Evolutionary conservation across 1,140 invertebrate species (phyloP).

Genomic region (Eubasilissa regina): DNA sequence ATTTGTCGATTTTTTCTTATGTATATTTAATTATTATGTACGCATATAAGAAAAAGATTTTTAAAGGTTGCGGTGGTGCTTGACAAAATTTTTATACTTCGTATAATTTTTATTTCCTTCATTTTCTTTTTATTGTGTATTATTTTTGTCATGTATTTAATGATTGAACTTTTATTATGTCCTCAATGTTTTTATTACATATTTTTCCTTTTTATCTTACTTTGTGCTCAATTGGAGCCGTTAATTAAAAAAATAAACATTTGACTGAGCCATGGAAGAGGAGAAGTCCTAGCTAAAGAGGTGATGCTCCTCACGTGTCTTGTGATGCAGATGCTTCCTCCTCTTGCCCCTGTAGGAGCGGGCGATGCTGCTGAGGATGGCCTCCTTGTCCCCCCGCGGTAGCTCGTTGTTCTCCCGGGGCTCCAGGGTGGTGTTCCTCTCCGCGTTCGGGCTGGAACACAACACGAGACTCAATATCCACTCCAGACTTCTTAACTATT

Average conservation of each 20-base stretch:
- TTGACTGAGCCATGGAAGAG: too few species aligned
- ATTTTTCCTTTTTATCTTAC: background rate
- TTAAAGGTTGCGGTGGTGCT: too few species aligned
- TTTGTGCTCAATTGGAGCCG: background rate
- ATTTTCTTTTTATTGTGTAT: background rate
- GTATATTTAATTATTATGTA: too few species aligned
- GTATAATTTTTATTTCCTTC: background rate
- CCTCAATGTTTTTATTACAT: background rate
- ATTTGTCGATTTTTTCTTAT: too few species aligned
- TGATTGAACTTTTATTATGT: too few species aligned
- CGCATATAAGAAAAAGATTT: too few species aligned
- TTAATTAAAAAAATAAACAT: too few species aligned
- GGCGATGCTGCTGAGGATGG: constrained; percentile 82
- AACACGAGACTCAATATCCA: background rate
- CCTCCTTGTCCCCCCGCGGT: constrained; percentile 80
- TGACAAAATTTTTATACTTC: too few species aligned
- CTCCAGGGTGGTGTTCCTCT: constrained; percentile 63
- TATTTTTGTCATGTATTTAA: background rate
- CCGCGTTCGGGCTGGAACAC: constrained; percentile 53
- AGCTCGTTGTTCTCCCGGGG: constrained; percentile 72
- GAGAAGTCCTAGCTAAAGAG: background rate
- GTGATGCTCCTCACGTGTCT: background rate
- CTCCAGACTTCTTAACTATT: background rate
- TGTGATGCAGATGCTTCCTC: constrained; percentile 60
- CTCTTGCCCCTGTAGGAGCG: constrained; percentile 73